These are phyloP conservation scores for Pseudobourletiella spinata DNA, from an alignment of 1,140 invertebrate genomes.

Conservation along the genomic window DNA sequence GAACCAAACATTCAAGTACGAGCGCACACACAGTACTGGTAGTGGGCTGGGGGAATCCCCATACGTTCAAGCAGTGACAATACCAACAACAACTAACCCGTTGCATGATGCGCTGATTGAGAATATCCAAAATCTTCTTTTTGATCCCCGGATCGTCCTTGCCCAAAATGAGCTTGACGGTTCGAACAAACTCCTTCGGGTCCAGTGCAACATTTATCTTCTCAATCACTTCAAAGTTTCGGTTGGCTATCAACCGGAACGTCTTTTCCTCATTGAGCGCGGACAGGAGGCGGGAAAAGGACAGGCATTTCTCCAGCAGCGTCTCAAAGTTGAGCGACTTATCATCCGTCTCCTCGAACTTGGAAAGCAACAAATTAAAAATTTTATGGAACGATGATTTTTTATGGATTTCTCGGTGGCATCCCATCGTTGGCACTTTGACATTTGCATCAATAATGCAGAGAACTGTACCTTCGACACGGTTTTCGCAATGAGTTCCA, in stretches of 20 bases:
- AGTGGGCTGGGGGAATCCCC: no score
- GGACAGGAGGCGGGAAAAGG: constrained; percentile 16
- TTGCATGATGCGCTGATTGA: constrained; percentile 26
- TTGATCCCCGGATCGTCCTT: constrained; percentile 21
- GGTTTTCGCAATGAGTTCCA: constrained; percentile 28
- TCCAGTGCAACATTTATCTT: constrained; percentile 28
- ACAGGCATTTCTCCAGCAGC: constrained; percentile 24
- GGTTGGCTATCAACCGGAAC: constrained; percentile 19
- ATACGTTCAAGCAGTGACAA: no score
- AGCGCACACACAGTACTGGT: neutral
- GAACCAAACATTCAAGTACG: constrained; percentile 6
- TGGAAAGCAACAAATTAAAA: neutral
- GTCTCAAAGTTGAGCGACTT: constrained; percentile 14
- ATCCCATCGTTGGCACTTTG: neutral
- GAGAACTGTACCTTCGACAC: constrained; percentile 26
- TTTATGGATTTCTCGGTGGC: no score
- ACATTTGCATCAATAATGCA: no score
- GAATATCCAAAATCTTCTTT: constrained; percentile 28
- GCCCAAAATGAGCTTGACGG: constrained; percentile 13
- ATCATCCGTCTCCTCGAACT: constrained; percentile 14
- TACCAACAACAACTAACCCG: constrained; percentile 18
- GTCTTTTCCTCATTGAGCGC: constrained; percentile 26
- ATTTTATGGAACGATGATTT: neutral
- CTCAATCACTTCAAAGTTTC: constrained; percentile 33
- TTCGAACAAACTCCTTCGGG: constrained; percentile 22